These are phyloP conservation scores for Tholera decimalis DNA, from an alignment of 2,888 invertebrate species.

Conservation along the genomic window DNA sequence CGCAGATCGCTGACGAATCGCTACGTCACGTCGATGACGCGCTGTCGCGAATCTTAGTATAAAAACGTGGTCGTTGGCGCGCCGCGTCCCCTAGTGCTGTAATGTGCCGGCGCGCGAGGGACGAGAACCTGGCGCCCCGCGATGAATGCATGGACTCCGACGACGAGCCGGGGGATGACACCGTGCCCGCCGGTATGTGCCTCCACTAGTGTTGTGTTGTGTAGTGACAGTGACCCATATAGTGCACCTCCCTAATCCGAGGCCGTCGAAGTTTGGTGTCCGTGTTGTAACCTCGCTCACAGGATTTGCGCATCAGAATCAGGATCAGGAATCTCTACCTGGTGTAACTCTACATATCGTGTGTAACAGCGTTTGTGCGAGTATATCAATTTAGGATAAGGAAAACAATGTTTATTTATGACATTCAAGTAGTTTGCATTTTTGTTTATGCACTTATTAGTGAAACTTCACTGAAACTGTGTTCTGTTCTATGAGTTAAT, in stretches of 20 bases:
- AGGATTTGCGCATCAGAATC: slow-evolving; percentile 35
- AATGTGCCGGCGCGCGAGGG: slow-evolving; percentile 70
- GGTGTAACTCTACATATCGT: slow-evolving; percentile 9
- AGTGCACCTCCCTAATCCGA: slow-evolving; percentile 14
- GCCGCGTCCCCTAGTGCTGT: slow-evolving; percentile 85
- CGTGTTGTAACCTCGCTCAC: slow-evolving; percentile 14
- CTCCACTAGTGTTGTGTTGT: slow-evolving; percentile 47
- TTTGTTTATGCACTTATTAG: slow-evolving; percentile 9
- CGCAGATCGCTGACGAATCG: slow-evolving; percentile 79
- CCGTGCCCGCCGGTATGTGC: slow-evolving; percentile 89
- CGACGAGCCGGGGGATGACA: slow-evolving; percentile 81
- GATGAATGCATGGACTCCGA: slow-evolving; percentile 86
- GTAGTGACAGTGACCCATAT: slow-evolving; percentile 45
- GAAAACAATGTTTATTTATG: slow-evolving; percentile 21
- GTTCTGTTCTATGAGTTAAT: background rate
- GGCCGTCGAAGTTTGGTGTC: slow-evolving; percentile 8
- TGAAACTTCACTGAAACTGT: background rate
- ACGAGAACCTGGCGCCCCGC: slow-evolving; percentile 85
- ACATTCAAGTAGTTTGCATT: background rate
- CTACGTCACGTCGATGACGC: slow-evolving; percentile 86
- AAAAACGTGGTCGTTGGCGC: slow-evolving; percentile 78
- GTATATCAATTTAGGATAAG: slow-evolving; percentile 35
- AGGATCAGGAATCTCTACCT: slow-evolving; percentile 19
- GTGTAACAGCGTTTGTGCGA: slow-evolving; percentile 44
- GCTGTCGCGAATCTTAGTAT: slow-evolving; percentile 79